Evolutionary conservation across 1,140 invertebrate species (phyloP), one percentile per base, ranked within the genome.

Genomic region (Globodera rostochiensis): DNA sequence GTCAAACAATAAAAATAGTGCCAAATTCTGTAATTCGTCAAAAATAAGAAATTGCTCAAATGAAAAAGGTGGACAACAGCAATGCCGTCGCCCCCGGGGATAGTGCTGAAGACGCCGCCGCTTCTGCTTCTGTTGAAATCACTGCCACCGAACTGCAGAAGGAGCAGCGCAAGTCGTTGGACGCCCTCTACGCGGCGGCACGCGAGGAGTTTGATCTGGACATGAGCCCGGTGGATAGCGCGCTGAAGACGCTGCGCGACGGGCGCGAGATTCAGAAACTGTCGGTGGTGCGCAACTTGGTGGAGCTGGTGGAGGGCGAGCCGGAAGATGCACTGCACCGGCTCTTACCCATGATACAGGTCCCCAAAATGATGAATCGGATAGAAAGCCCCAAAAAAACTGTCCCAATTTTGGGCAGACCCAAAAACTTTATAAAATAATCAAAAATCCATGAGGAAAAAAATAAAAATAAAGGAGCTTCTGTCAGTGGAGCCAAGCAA

Each of bases 181-280:
- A 83, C 66, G 80, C 73, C 6, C 69, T 83, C 19, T 84, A 80
- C 73, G 74, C 73, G 6, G 82, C 80, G 25, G 82, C 82, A 45
- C 70, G 74, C 76, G 82, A 83, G 76, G 82, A 83, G 53, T 83
- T 83, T 60, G 82, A 83, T 45, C 60, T 83, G 73, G 53, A 53
- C 45, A 73, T 80, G 60, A 74, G 73, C 36, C 71, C 82, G 19
- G 21, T 74, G 46, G 82, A 83, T 15, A 73, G 80, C 11, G 82
- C 82, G 36, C 47, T 83, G 36, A 83, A 83, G 70, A 84, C 82
- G 49, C 60, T 83, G 45, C 82, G 76, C 47, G 70, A 82, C 6
- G 82, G 82, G 15, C 67, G 82, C 57, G 82, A 83, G 57, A 83
- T 83, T 7, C 82, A 83, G 47, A 83, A 84, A 70, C 46, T 83